Conservation (phyloP, 2,113 vertebrate species). For the Epinephelus moara region DNA sequence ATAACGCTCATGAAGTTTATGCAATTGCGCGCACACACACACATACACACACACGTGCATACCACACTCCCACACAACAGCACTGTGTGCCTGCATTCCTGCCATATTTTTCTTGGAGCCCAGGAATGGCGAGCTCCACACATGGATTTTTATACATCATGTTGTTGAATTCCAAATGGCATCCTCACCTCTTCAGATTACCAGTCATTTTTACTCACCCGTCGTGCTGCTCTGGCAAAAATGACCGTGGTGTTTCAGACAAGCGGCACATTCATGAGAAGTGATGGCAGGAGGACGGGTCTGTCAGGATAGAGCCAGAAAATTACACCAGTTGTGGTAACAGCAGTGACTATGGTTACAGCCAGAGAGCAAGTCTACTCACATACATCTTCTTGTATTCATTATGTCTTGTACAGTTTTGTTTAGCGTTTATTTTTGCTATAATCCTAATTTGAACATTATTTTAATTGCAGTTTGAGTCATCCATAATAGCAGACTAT, state of each 20-base stretch:
- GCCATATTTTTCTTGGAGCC: slow-evolving; percentile 52
- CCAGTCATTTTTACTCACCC: slow-evolving; percentile 22
- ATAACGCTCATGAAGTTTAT: slow-evolving; percentile 34
- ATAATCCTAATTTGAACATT: too few species aligned
- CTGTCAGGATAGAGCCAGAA: background rate
- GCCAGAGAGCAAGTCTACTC: too few species aligned
- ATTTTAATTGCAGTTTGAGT: background rate
- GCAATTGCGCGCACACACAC: background rate
- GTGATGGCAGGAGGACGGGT: background rate
- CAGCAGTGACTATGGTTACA: background rate
- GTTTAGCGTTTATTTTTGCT: background rate
- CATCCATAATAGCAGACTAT: background rate
- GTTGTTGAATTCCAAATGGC: slow-evolving; percentile 46
- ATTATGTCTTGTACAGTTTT: background rate
- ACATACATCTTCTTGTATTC: background rate
- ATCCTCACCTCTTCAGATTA: slow-evolving; percentile 24
- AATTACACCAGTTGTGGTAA: background rate
- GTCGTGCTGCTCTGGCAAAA: background rate
- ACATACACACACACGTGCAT: background rate
- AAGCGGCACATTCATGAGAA: slow-evolving; percentile 30
- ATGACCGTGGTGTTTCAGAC: slow-evolving; percentile 22
- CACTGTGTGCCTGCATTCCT: slow-evolving; percentile 43
- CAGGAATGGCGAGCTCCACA: slow-evolving; percentile 25
- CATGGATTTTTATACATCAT: slow-evolving; percentile 13
- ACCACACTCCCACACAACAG: slow-evolving; percentile 29